Evolutionary conservation across 2,888 invertebrate genomes (phyloP).

Genomic region (Drosophila recens): DNA sequence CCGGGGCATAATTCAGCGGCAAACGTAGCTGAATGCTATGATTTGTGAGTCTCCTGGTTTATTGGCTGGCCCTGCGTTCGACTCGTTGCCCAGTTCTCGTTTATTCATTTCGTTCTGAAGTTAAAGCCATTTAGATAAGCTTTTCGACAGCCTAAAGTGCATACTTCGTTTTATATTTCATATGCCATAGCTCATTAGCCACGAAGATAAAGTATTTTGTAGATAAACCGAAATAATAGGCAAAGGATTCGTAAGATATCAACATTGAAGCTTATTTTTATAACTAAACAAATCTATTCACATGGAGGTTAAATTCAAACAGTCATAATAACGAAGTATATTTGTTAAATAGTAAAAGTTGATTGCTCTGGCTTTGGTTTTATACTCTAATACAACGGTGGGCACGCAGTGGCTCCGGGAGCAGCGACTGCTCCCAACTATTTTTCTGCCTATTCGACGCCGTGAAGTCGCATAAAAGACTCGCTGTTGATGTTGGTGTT

Average conservation of each 20-base stretch:
- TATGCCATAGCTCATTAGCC: neutral
- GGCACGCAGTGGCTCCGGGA: too few species aligned
- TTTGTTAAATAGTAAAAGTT: neutral
- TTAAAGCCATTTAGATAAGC: constrained; percentile 48
- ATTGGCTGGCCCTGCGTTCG: constrained; percentile 40
- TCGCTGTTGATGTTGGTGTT: too few species aligned
- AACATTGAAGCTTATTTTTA: too few species aligned
- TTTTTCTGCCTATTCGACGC: too few species aligned
- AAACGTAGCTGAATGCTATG: constrained; percentile 72
- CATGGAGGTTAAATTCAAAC: too few species aligned
- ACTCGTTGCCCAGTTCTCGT: constrained; percentile 22
- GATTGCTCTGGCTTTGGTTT: neutral
- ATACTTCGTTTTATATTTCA: constrained; percentile 1
- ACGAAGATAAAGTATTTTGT: neutral
- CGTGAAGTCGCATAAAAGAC: too few species aligned
- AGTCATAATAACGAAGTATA: neutral
- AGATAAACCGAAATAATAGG: neutral
- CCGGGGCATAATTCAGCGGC: constrained; percentile 71
- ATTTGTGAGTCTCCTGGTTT: constrained; percentile 74
- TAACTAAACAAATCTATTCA: too few species aligned
- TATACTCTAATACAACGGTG: too few species aligned
- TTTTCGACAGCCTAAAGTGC: constrained; percentile 21
- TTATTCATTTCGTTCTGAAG: constrained; percentile 43
- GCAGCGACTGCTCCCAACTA: too few species aligned
- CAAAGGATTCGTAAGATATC: neutral